Conservation (phyloP, 1,140 invertebrate genomes). For the Drosophila nebulosa region DNA sequence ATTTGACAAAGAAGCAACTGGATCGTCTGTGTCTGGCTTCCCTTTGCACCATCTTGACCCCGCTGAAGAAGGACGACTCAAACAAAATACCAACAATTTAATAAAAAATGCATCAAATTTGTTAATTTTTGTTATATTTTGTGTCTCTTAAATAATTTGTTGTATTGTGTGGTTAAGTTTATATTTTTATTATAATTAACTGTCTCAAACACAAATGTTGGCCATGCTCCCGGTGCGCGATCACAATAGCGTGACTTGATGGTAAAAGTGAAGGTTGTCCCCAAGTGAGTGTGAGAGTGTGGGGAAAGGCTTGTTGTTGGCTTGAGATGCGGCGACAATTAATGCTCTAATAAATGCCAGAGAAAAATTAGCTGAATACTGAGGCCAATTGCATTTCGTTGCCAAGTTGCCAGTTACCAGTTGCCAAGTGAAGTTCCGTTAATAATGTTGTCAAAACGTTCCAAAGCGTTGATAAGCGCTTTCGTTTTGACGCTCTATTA, state of each 20-base stretch:
- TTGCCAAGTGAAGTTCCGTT: conserved; percentile 67
- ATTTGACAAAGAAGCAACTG: neutral
- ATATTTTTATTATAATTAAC: neutral
- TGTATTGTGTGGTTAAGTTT: neutral
- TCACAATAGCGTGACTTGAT: conserved; percentile 69
- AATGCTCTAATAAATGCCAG: conserved; percentile 80
- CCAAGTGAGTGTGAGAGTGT: neutral
- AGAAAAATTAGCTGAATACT: conserved; percentile 49
- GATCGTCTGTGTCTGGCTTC: neutral
- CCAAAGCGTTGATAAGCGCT: conserved; percentile 64
- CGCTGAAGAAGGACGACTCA: neutral
- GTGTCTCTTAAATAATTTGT: neutral
- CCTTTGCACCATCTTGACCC: no score
- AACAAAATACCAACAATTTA: no score
- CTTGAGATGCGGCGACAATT: conserved; percentile 60
- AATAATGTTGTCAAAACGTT: conserved; percentile 74
- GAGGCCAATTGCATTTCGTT: conserved; percentile 31
- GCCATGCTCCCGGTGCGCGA: conserved; percentile 15
- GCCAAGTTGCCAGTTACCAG: conserved; percentile 40
- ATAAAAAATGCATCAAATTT: no score
- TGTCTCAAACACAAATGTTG: neutral
- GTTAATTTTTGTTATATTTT: neutral
- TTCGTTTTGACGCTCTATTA: conserved; percentile 69
- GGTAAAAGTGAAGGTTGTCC: conserved; percentile 78
- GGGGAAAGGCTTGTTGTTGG: conserved; percentile 41